These are phyloP conservation scores for Deilephila porcellus DNA, from an alignment of 2,888 invertebrate genomes.

Conservation along the genomic window DNA sequence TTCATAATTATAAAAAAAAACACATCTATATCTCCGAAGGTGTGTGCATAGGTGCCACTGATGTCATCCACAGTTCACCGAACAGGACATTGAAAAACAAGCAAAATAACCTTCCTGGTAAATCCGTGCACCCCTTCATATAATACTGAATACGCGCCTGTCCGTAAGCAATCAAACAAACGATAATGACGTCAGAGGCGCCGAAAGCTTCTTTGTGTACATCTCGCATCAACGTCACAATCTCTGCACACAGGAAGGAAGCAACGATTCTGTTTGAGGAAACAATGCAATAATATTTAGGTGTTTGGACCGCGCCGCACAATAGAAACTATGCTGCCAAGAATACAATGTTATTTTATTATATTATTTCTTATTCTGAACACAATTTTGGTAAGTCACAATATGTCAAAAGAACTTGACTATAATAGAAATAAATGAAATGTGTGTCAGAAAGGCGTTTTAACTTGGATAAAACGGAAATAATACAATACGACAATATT, in stretches of 20 bases:
- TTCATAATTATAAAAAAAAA: too few relatives aligned
- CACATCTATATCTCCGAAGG: too few relatives aligned
- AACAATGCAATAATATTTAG: conserved; percentile 54
- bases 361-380: neutral
- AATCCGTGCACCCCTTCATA: neutral
- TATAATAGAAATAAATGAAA: too few relatives aligned
- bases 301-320: conserved; percentile 35
- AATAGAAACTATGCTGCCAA: conserved; percentile 27
- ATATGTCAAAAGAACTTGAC: too few relatives aligned
- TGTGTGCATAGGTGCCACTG: too few relatives aligned
- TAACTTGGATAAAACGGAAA: too few relatives aligned
- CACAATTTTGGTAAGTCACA: neutral
- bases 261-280: conserved; percentile 51
- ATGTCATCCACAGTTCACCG: too few relatives aligned
- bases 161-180: conserved; percentile 71
- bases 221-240: conserved; percentile 59
- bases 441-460: too few relatives aligned
- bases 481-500: too few relatives aligned
- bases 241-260: conserved; percentile 44
- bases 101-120: too few relatives aligned
- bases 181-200: conserved; percentile 64
- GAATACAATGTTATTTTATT: conserved; percentile 14
- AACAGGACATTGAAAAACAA: too few relatives aligned
- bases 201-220: conserved; percentile 54
- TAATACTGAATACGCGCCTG: conserved; percentile 47